Evolutionary conservation across 2,797 vertebrate species (phyloP), one percentile per base, ranked within the genome.

Genomic region (Steatocranus sp.): DNA sequence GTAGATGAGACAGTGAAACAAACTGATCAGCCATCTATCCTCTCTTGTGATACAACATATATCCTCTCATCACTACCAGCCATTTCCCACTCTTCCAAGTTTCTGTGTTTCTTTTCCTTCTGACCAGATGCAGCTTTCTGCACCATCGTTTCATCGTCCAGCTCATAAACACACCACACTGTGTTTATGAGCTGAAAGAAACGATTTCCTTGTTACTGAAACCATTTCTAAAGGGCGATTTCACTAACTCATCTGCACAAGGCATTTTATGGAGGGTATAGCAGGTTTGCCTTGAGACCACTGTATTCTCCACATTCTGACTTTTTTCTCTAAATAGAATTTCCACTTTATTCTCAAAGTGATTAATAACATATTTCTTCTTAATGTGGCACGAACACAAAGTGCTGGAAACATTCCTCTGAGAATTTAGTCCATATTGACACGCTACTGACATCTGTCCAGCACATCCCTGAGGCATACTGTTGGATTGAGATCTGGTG

Each of bases 311-410:
- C 5, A 58, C 17, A 32, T 58, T 58, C 54, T 11, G 54, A 11
- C 54, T 32, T 58, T 58, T 34, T 58, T 12, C 23, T n/a, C 10
- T 38, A 38, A 38, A 38, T 5, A 11, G 36, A 11, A 38, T 11
- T 38, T 38, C 32, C 4, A n/a, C 10, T 34, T 61, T 61, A 61
- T 61, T 12, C 56, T 61, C 56, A 11, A n/a, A 61, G 56, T n/a
- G 56, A 61, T 34, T 34, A 0, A 61, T 34, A n/a, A 34, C 17
- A n/a, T 0, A 34, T 61, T 61, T 34, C 18, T 61, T n/a, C 30
- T 61, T 61, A 61, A n/a, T 36, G 30, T 34, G 56, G 1, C 30
- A n/a, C 0, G 0, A n/a, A 61, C 56, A 2, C 4, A 36, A 63
- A 63, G 4, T 36, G 32, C 18, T 66, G n/a, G 34, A 66, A 38